Conservation (phyloP, 2,113 vertebrate genomes). For the Dromiciops gliroides region DNA sequence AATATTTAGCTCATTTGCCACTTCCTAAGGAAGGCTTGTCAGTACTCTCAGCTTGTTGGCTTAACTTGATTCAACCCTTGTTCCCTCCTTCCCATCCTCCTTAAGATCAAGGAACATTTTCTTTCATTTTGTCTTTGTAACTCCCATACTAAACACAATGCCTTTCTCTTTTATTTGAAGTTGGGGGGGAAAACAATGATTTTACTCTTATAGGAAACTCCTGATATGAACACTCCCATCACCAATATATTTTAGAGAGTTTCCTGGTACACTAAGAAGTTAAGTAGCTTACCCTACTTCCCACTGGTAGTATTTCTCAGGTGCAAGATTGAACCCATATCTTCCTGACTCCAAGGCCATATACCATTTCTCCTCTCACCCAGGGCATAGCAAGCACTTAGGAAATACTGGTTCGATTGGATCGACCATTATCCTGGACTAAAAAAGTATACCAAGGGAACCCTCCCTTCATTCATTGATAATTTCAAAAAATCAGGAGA, state of each 20-base stretch:
- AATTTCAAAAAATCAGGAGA: not conserved
- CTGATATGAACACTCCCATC: not conserved
- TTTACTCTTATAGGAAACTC: not conserved
- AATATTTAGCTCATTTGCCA: not conserved
- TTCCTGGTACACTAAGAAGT: not conserved
- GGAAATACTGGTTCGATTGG: not conserved
- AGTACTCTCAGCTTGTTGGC: not conserved
- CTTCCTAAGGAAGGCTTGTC: not conserved
- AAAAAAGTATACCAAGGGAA: not conserved
- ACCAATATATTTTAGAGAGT: not conserved
- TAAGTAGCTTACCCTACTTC: not conserved
- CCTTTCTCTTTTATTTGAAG: not conserved
- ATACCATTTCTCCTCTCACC: not conserved
- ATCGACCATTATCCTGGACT: not conserved
- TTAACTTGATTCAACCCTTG: not conserved
- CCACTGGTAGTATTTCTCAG: not conserved
- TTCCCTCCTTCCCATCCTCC: not conserved
- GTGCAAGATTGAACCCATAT: not conserved
- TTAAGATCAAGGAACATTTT: not conserved
- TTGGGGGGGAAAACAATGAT: not conserved
- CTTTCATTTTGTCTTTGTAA: not conserved
- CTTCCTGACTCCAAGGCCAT: not conserved
- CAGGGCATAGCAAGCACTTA: not conserved
- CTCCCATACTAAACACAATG: not conserved
- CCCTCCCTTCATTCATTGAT: not conserved